These are phyloP conservation scores for Spicauda simplicius DNA, from an alignment of 2,888 invertebrate species.

Conservation along the genomic window DNA sequence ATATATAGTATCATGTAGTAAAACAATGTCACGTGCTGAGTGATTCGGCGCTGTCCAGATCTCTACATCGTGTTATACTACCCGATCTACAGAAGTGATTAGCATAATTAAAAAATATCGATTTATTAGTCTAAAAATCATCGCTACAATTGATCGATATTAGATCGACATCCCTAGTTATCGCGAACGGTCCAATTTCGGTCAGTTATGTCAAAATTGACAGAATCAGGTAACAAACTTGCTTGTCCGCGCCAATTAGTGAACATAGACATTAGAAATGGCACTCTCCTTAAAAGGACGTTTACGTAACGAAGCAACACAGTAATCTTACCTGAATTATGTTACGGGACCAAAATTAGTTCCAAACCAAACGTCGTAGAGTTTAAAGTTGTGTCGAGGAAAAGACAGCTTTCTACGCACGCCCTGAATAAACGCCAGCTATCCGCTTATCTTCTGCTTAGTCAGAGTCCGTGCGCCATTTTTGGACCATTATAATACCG, in stretches of 20 bases:
- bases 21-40: too few species aligned
- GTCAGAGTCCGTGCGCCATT: conserved; percentile 44
- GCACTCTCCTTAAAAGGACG: conserved; percentile 38
- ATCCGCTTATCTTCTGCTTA: conserved; percentile 49
- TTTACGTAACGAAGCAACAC: conserved; percentile 42
- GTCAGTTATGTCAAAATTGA: conserved; percentile 11
- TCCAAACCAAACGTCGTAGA: conserved; percentile 34
- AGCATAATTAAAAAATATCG: too few species aligned
- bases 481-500: conserved; percentile 42
- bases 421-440: conserved; percentile 57
- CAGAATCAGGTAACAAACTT: conserved; percentile 7
- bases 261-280: conserved; percentile 17
- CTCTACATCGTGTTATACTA: too few species aligned
- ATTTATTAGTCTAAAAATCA: too few species aligned
- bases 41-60: too few species aligned
- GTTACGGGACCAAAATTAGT: conserved; percentile 26
- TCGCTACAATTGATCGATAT: background rate
- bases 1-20: too few species aligned
- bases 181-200: background rate
- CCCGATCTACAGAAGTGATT: too few species aligned
- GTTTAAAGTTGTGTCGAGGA: conserved; percentile 33
- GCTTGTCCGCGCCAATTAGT: conserved; percentile 26
- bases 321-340: conserved; percentile 38
- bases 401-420: conserved; percentile 53
- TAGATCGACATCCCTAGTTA: background rate